Evolutionary conservation across 35 echinoderm and acorn worm genomes (phyloP), one percentile per base, ranked within the genome.

Genomic region (Ophioderma brevispina): DNA sequence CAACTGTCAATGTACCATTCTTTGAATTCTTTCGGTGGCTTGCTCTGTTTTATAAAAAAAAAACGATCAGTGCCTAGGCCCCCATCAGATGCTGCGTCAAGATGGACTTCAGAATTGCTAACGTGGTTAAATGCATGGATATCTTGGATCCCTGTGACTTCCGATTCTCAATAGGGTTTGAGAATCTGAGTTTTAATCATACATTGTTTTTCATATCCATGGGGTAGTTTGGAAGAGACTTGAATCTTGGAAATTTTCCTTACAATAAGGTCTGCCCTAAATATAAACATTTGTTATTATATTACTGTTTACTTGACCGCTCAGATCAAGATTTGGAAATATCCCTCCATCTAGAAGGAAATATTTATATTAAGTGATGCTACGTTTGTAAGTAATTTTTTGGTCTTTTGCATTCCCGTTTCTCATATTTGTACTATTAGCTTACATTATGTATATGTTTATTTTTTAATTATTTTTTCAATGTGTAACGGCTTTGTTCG

Each of bases 141-240:
- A 32, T 30, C 31, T 31, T 84, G 17, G 82, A 84, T 55, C 82
- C 82, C 4, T 84, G 82, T 34, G 2, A 56, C 49, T 84, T 31
- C 82, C 41, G 59, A 35, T 32, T 84, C 6, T 56, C 36, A 15
- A 55, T 84, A 55, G 30, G 32, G 1, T 84, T 84, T 84, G 82
- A 84, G 33, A 55, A 17, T 0, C 59, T n/a, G 42, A 55, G 40
- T 0, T 31, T 49, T 28, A 84, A 84, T 59, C 0, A 43, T 23
- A n/a, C 83, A n/a, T 17, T 85, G 31, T 85, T 85, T n/a, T 5
- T 64, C 46, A 15, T 85, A 85, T 55, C 63, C 46, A 19, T 85
- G 83, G 83, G 37, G 52, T 3, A 38, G 35, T 3, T 34, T 63
- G 83, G n/a, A n/a, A n/a, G 70, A 36, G 33, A 36, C 19, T 17